Evolutionary conservation across 1,140 invertebrate species (phyloP).

Genomic region (Berghia stephanieae): DNA sequence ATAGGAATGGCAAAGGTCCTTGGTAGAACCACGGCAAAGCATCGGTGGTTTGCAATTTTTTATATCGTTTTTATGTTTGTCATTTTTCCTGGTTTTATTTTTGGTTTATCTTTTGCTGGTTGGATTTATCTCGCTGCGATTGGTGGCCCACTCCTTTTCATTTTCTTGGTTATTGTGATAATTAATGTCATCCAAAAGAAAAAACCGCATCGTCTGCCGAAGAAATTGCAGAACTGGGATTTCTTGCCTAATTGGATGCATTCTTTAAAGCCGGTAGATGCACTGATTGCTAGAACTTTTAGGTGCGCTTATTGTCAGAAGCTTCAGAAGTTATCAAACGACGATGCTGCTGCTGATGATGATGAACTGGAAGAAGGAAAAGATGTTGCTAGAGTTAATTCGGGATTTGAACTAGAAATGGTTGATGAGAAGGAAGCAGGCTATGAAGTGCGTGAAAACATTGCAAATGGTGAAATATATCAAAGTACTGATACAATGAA

Average conservation of each 20-base stretch:
- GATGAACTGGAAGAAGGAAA: too few species aligned
- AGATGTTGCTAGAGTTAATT: too few species aligned
- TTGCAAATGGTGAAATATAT: too few species aligned
- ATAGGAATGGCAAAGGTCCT: conserved; percentile 70
- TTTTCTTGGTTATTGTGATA: conserved; percentile 46
- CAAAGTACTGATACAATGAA: too few species aligned
- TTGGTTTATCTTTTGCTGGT: conserved; percentile 66
- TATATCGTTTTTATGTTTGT: conserved; percentile 72
- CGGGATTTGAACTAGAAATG: too few species aligned
- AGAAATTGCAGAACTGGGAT: conserved; percentile 53
- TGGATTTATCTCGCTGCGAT: conserved; percentile 45
- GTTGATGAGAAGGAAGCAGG: too few species aligned
- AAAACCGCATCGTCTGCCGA: conserved; percentile 41
- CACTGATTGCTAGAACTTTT: conserved; percentile 32
- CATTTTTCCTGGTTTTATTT: conserved; percentile 68
- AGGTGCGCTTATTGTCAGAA: conserved; percentile 36
- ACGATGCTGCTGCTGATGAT: conserved; percentile 24
- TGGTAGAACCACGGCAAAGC: conserved; percentile 69
- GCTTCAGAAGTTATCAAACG: conserved; percentile 20
- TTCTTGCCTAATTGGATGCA: conserved; percentile 48
- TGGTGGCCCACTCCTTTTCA: conserved; percentile 39
- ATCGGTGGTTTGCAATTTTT: conserved; percentile 72
- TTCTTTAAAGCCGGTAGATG: conserved; percentile 50
- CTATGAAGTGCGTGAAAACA: too few species aligned
- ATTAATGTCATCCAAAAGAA: conserved; percentile 56